These are phyloP conservation scores for Heliconius himera DNA, from an alignment of 1,140 invertebrate genomes.

Conservation along the genomic window DNA sequence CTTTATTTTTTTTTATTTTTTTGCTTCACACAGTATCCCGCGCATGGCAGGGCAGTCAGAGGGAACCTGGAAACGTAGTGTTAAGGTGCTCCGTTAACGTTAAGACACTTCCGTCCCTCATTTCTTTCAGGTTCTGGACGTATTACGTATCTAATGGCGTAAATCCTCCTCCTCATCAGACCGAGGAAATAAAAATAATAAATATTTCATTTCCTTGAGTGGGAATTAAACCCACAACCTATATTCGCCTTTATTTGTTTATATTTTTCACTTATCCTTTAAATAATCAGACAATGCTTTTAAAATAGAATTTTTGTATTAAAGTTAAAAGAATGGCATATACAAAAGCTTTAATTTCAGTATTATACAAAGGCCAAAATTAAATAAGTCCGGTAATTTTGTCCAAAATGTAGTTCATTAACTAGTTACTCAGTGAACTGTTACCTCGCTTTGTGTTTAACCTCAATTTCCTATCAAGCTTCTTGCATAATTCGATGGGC, in stretches of 20 bases:
- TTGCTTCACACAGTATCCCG: too few relatives aligned
- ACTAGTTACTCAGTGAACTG: slow-evolving; percentile 52
- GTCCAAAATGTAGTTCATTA: slow-evolving; percentile 47
- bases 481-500: slow-evolving; percentile 41
- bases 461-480: slow-evolving; percentile 36
- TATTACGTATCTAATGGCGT: too few relatives aligned
- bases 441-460: slow-evolving; percentile 43
- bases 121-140: too few relatives aligned
- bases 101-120: too few relatives aligned
- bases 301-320: not conserved
- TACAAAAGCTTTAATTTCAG: not conserved
- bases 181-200: too few relatives aligned
- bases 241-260: too few relatives aligned
- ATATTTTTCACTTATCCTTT: not conserved
- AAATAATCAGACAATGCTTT: not conserved
- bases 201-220: too few relatives aligned
- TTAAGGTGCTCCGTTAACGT: too few relatives aligned
- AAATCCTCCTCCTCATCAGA: too few relatives aligned
- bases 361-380: not conserved
- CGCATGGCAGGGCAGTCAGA: too few relatives aligned
- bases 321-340: not conserved
- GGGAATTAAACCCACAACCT: too few relatives aligned
- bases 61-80: too few relatives aligned
- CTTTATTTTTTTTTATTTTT: not conserved
- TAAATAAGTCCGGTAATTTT: slow-evolving; percentile 27